Conservation (phyloP, 2,888 invertebrate genomes). For the Crossocerus cetratus region DNA sequence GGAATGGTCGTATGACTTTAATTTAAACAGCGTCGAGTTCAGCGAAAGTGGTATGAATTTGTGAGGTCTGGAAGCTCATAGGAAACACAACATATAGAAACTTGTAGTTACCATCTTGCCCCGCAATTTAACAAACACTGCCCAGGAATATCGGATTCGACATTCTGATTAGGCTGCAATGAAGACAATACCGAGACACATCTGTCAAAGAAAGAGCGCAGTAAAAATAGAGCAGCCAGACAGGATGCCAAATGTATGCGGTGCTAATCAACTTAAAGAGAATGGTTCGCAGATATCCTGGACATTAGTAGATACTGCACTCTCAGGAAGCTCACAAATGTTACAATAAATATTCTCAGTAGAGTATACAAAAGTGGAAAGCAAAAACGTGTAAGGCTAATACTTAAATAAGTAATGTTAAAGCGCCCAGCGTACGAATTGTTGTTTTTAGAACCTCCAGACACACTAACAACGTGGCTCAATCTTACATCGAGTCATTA, state of each 20-base stretch:
- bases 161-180: conserved; percentile 16
- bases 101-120: conserved; percentile 45
- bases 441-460: conserved; percentile 47
- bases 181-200: conserved; percentile 1
- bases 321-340: conserved; percentile 23
- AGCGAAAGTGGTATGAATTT: conserved; percentile 22
- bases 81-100: conserved; percentile 21
- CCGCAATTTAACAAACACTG: conserved; percentile 48
- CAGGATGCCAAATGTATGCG: conserved; percentile 40
- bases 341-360: conserved; percentile 24
- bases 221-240: not conserved
- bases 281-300: conserved; percentile 6
- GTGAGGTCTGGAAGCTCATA: conserved; percentile 17
- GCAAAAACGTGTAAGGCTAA: conserved; percentile 50
- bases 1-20: conserved; percentile 46
- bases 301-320: conserved; percentile 12
- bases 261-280: conserved; percentile 42
- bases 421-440: conserved; percentile 47
- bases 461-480: conserved; percentile 49
- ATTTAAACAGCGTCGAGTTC: conserved; percentile 32
- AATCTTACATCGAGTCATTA: conserved; percentile 44
- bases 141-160: conserved; percentile 39
- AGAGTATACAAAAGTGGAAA: conserved; percentile 27
- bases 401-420: conserved; percentile 59
- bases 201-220: not conserved